Evolutionary conservation across 2,797 vertebrate genomes (phyloP).

Genomic region (Podarcis siculus): DNA sequence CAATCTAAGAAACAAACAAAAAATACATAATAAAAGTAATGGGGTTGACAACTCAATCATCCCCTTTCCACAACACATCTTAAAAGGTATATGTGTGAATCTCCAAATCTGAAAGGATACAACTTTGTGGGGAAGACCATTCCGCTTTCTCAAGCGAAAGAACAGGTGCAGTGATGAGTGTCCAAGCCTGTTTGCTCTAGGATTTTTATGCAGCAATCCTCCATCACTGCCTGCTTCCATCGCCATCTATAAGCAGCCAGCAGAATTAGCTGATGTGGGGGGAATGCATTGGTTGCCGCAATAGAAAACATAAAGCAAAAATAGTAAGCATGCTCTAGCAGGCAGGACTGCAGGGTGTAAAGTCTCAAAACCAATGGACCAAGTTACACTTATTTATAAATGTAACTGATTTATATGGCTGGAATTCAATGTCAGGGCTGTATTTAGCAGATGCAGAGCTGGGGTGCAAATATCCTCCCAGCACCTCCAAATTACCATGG

Average conservation of each 20-base stretch:
- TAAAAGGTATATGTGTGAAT: neutral
- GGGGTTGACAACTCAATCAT: too few species aligned
- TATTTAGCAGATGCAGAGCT: too few species aligned
- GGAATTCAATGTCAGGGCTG: too few species aligned
- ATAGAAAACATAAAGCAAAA: constrained; percentile 29
- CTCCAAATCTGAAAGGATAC: constrained; percentile 23
- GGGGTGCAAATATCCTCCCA: too few species aligned
- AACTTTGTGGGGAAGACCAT: neutral
- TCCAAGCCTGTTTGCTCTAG: neutral
- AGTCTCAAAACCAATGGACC: neutral
- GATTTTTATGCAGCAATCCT: constrained; percentile 10
- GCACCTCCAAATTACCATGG: too few species aligned
- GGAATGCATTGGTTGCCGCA: constrained; percentile 42
- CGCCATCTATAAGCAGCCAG: constrained; percentile 35
- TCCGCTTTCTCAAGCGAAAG: neutral
- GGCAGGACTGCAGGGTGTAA: constrained; percentile 37
- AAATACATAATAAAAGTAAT: too few species aligned
- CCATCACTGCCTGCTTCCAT: neutral
- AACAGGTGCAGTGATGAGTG: neutral
- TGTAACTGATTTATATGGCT: too few species aligned
- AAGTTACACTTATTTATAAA: too few species aligned
- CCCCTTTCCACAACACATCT: too few species aligned
- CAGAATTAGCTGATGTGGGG: constrained; percentile 42
- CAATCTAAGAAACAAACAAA: too few species aligned
- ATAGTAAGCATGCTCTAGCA: constrained; percentile 6